Evolutionary conservation across 2,113 vertebrate species (phyloP).

Genomic region (Barbus barbus): DNA sequence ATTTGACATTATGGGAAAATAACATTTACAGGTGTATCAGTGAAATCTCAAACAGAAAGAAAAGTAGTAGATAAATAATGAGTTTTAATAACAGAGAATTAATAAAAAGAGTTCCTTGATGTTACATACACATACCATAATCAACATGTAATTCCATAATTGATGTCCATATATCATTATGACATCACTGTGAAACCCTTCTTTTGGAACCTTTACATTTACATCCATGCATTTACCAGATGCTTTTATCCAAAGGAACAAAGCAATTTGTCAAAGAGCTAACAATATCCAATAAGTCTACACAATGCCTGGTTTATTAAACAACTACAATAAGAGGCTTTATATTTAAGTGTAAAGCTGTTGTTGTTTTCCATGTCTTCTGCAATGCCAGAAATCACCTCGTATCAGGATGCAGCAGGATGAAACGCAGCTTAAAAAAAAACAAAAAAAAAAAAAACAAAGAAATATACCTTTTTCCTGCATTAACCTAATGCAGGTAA

Average conservation of each 20-base stretch:
- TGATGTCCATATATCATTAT: background rate
- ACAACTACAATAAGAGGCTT: background rate
- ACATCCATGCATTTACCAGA: background rate
- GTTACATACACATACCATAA: background rate
- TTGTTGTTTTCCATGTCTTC: background rate
- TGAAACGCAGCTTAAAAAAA: background rate
- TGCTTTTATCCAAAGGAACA: too few relatives aligned
- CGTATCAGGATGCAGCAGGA: background rate
- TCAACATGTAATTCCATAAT: background rate
- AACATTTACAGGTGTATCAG: background rate
- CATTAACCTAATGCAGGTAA: constrained; percentile 59
- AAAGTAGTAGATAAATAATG: background rate
- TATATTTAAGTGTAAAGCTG: background rate
- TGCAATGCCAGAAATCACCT: background rate
- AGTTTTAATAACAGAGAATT: background rate
- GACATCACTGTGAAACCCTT: background rate
- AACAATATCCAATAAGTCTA: background rate
- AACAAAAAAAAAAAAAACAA: background rate
- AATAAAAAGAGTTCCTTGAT: too few relatives aligned
- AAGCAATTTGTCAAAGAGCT: background rate
- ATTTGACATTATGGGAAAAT: background rate
- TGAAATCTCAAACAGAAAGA: too few relatives aligned
- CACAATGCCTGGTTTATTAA: background rate
- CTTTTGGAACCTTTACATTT: background rate
- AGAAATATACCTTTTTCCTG: constrained; percentile 32